Evolutionary conservation across 1,140 invertebrate species (phyloP), one percentile per base, ranked within the genome.

Genomic region (Atopsyche davidsoni): DNA sequence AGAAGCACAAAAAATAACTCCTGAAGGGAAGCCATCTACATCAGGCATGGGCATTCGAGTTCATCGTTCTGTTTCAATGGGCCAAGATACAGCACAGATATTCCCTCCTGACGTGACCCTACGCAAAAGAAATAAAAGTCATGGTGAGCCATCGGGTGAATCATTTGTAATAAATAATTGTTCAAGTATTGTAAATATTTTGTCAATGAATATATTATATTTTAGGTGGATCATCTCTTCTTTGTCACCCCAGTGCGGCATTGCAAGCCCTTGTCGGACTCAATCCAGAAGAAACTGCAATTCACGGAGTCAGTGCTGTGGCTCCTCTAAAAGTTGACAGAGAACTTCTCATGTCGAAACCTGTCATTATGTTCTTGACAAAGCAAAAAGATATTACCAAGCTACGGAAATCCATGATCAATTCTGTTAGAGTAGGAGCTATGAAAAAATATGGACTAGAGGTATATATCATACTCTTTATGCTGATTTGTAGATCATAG

Each of bases 221-320:
- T 50, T 18, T 14, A 59, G 77, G 75, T 23, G 86, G 86, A 10
- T 85, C 85, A 38, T 89, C 88, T 0, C 70, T 92, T 1, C 68
- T 93, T 1, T 87, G 87, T 47, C 83, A 91, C 63, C 89, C 90
- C 6, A 93, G 89, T 17, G 76, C 83, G 3, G 83, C 85, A 2
- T 74, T 93, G 34, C 81, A 85, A 53, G 80, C 80, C 60, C 62
- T 89, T 23, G 80, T 86, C 0, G 64, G 64, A 10, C 60, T 64
- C 1, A 62, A 63, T 11, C 60, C 54, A 52, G 44, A 55, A 0
- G 22, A 34, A 35, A 59, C 47, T 2, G 62, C 63, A 9, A 55
- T 40, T 1, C 57, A 59, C 23, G 43, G 60, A 0, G 60, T 72
- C 1, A 69, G 64, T 1, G 65, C 67, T 0, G 64, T 68, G 19